phyloP scores from a whole-genome alignment of 2,888 invertebrate species.

The Tachina grossa region DNA sequence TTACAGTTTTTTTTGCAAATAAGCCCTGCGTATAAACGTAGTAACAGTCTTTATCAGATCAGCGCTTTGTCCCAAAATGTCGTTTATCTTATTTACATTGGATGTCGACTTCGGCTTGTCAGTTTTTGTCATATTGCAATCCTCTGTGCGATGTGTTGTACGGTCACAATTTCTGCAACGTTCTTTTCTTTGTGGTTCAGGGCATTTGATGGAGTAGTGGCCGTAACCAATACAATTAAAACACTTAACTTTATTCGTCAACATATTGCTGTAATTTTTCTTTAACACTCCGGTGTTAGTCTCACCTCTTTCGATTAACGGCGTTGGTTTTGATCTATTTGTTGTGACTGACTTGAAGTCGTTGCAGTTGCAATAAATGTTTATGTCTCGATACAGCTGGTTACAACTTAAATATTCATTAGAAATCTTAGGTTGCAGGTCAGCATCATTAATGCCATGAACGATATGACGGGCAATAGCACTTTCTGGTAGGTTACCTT shows the following conservation, averaged over 20 bases:
- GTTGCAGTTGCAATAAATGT: constrained; percentile 52
- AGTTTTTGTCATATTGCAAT: constrained; percentile 2
- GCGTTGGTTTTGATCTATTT: not conserved
- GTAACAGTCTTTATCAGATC: constrained; percentile 21
- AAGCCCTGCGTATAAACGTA: no score
- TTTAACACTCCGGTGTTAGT: not conserved
- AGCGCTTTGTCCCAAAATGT: not conserved
- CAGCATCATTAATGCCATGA: no score
- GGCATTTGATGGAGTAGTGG: constrained; percentile 11
- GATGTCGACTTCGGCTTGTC: not conserved
- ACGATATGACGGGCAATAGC: constrained; percentile 37
- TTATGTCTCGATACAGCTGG: constrained; percentile 31
- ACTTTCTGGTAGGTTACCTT: constrained; percentile 48
- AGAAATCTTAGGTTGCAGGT: no score
- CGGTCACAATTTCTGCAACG: not conserved
- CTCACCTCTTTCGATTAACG: constrained; percentile 1
- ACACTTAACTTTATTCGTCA: constrained; percentile 27
- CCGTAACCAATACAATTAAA: constrained; percentile 40
- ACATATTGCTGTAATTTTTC: not conserved
- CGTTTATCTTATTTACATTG: constrained; percentile 37
- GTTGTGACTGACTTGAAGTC: not conserved
- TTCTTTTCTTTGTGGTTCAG: constrained; percentile 17
- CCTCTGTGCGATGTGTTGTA: not conserved
- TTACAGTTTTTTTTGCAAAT: no score
- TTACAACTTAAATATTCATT: constrained; percentile 1